Evolutionary conservation across 2,113 vertebrate species (phyloP).

Genomic region (Tachysurus fulvidraco): DNA sequence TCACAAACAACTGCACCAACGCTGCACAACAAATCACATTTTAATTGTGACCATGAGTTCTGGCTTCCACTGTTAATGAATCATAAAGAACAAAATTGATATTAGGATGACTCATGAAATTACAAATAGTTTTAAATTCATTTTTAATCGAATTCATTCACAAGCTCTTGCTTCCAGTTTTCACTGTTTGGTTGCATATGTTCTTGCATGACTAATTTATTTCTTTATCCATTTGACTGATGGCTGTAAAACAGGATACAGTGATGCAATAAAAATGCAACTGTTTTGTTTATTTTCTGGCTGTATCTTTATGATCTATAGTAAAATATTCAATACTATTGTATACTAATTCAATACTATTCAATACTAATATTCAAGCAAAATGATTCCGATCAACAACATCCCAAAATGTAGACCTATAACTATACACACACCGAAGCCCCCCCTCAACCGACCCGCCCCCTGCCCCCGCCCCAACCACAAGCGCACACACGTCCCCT

Average conservation of each 20-base stretch:
- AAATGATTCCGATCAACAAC: not conserved
- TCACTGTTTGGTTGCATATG: not conserved
- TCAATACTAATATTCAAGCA: not conserved
- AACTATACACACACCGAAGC: too few species aligned
- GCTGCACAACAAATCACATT: constrained; percentile 4
- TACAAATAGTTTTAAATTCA: not conserved
- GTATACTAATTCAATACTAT: too few species aligned
- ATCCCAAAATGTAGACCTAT: too few species aligned
- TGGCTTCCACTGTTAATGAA: not conserved
- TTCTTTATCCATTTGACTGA: not conserved
- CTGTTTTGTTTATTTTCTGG: not conserved
- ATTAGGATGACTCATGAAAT: constrained; percentile 4
- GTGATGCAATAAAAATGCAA: not conserved
- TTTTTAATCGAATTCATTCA: constrained; percentile 7
- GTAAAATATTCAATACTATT: not conserved
- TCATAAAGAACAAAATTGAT: not conserved
- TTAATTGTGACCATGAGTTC: not conserved
- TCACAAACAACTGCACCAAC: not conserved
- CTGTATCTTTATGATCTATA: not conserved
- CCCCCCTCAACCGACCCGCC: too few species aligned
- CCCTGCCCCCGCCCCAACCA: too few species aligned
- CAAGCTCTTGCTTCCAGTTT: not conserved
- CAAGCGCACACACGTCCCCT: not conserved
- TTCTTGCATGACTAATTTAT: not conserved
- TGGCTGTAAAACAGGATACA: not conserved